Evolutionary conservation across 1,140 invertebrate species (phyloP), one percentile per base, ranked within the genome.

Genomic region (Drosophila kurseongensis): DNA sequence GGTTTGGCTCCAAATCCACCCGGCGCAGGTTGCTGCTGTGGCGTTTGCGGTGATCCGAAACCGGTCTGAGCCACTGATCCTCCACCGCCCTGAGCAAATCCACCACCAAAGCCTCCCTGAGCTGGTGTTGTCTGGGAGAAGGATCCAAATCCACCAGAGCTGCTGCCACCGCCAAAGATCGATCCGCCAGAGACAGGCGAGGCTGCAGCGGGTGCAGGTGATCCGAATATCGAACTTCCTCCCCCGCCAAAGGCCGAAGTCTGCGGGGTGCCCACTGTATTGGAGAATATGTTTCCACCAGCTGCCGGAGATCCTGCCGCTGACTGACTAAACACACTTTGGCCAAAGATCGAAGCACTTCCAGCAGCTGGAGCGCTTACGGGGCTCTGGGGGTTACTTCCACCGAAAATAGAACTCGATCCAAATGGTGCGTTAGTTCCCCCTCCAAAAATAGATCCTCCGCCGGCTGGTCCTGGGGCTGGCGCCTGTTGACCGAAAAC

Each of bases 41-140:
- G 74, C n/a, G 67, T 16, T 35, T 85, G 85, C 5, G 92, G 81
- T 3, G 92, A 84, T 10, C 93, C 93, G 83, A 94, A 94, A 1
- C 92, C 92, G 4, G 88, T 66, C 44, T 92, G 91, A 18, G 90
- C 75, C 10, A 92, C 80, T 3, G 90, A 89, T 8, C 61, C 65
- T 4, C 59, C 14, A 54, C 67, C 80, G n/a, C 45, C 55, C 12
- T 84, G 75, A 2, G 66, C 77, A 60, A 88, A 88, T 4, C 78
- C 83, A 50, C 91, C 80, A 65, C 79, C 84, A 55, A 88, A 88
- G 60, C 80, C 50, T 36, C 86, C 61, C 41, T 60, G 0, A 9
- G 75, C 32, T 0, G 74, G 57, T 8, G 76, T 23, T 40, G 68
- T 65, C 78, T 93, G 92, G 36, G 85, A 83, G 14, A 93, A 92